Conservation (phyloP, 2,113 vertebrate species). For the Monopterus albus region DNA sequence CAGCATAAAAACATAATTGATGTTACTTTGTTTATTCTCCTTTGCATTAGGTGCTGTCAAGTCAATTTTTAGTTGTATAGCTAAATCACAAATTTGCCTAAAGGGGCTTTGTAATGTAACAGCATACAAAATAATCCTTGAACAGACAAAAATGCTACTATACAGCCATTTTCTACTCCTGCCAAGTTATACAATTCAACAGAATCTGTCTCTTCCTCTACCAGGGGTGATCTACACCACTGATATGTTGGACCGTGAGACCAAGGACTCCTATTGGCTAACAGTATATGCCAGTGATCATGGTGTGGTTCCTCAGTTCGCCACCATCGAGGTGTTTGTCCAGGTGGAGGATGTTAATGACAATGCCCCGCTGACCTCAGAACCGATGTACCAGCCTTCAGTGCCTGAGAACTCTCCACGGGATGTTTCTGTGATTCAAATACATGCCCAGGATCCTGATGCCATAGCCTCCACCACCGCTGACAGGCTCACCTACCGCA, state of each 20-base stretch:
- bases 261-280: slow-evolving; percentile 93
- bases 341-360: slow-evolving; percentile 98
- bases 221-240: slow-evolving; percentile 94
- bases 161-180: too few species aligned
- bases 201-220: slow-evolving; percentile 43
- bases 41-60: too few species aligned
- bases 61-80: too few species aligned
- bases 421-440: slow-evolving; percentile 93
- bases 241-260: slow-evolving; percentile 93
- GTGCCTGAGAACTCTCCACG: slow-evolving; percentile 93
- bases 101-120: too few species aligned
- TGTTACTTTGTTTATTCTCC: background rate
- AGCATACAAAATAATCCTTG: too few species aligned
- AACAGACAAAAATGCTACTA: too few species aligned
- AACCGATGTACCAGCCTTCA: slow-evolving; percentile 89
- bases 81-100: too few species aligned
- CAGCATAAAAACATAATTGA: background rate
- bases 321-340: slow-evolving; percentile 91
- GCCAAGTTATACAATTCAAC: too few species aligned
- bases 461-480: slow-evolving; percentile 67
- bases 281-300: slow-evolving; percentile 94
- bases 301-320: slow-evolving; percentile 92
- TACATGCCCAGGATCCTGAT: slow-evolving; percentile 95
- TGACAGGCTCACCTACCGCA: slow-evolving; percentile 88
- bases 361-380: slow-evolving; percentile 93